Percentiles rank a stretch among this genome's conserved stretches.
Evolutionary conservation across 2,888 invertebrate species (phyloP).

Genomic region (Toxonevra muliebris): DNA sequence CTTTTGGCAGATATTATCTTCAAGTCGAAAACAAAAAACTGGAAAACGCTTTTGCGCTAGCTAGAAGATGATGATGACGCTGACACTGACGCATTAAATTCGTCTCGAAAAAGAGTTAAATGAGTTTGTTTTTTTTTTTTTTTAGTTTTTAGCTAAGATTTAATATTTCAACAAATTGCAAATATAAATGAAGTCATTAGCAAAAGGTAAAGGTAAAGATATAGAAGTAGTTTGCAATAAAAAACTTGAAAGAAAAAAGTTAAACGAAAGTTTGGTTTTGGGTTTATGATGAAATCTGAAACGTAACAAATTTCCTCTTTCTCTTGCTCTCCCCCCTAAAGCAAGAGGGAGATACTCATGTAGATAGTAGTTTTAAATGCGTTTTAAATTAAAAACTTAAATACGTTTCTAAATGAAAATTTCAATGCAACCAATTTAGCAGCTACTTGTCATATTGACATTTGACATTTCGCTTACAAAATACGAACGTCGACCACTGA

Average conservation of each 20-base stretch:
- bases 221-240: not conserved
- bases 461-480: too few species aligned
- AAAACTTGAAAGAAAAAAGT: not conserved
- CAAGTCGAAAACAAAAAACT: too few species aligned
- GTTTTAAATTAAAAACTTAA: not conserved
- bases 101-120: constrained; percentile 5
- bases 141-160: constrained; percentile 6
- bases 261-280: not conserved
- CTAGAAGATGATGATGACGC: not conserved
- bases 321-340: too few species aligned
- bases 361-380: not conserved
- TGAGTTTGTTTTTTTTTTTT: too few species aligned
- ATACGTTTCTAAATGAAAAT: not conserved
- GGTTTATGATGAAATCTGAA: too few species aligned
- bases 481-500: too few species aligned
- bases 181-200: constrained; percentile 16
- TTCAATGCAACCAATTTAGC: not conserved
- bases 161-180: not conserved
- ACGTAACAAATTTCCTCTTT: too few species aligned
- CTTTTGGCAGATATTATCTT: constrained; percentile 4
- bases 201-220: not conserved
- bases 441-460: too few species aligned
- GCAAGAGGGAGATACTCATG: too few species aligned
- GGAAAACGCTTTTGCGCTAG: not conserved
- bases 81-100: not conserved